Evolutionary conservation across 2,113 vertebrate genomes (phyloP), one percentile per base, ranked within the genome.

Genomic region (Hippocampus guttulatus): DNA sequence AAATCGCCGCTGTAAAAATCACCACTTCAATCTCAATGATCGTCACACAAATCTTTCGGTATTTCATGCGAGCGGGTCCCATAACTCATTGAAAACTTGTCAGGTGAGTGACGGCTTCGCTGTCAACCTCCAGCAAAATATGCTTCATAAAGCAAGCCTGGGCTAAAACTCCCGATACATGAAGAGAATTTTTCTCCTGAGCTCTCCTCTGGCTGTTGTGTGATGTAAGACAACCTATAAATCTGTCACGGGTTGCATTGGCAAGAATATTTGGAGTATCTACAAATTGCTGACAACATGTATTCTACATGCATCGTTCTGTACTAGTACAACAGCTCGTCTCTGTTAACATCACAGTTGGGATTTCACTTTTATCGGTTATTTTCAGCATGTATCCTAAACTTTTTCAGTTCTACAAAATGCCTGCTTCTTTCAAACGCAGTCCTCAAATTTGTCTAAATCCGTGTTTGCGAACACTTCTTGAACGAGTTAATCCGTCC

Each of bases 11-110:
- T 43, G 30, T 70, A 66, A 71, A 45, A 64, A 43, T 64, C 38
- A 21, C 38, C 38, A 4, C 38, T 65, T 23, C 8, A 45, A 45
- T 65, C 41, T 64, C 63, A 25, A 7, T 30, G n/a, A 65, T 45
- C 41, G 25, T 65, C 33, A 69, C 65, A 74, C 71, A 62, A 75
- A 78, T 75, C 40, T 68, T 27, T 75, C 49, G 47, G 41, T n/a
- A 5, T 65, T 45, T 25, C n/a, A 21, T 45, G 63, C 16, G 63
- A 3, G 63, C 23, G 6, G 14, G 40, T 21, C 21, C 23, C 41
- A 45, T 62, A 73, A 64, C 14, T 68, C 49, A 33, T 58, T 7
- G 27, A 51, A 18, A 43, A 25, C 63, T 65, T 72, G 62, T 69
- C 54, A 55, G 33, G 51, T 52, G 67, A 41, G 55, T 51, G 7